Base-by-base conservation (phyloP, 2,888 invertebrate species). In the Villa cingulata region DNA sequence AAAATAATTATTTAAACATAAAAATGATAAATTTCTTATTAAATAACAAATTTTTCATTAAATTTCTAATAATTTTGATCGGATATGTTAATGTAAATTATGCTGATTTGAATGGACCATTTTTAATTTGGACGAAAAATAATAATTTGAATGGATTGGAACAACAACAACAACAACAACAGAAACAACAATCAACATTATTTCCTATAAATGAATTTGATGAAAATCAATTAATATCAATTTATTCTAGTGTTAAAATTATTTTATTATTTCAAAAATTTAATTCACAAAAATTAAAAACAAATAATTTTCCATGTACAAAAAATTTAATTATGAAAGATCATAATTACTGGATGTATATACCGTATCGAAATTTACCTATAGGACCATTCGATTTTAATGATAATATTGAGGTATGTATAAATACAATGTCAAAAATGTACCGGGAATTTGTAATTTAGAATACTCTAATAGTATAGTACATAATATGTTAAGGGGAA, bases 221-320 rank as follows among this genome's bases (percentile, higher is more conserved):
- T 43, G 75, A 77, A 55, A 73, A 74, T 66, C 72, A 73, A 48
- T 61, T 77, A 58, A 72, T 72, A 65, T 70, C 69, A 57, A 70
- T 77, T 15, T 77, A 75, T 53, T 71, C 70, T 32, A 73, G 73
- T 50, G 74, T 72, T 55, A 72, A 74, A 37, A 74, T 76, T 3
- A 74, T 78, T 27, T 73, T 77, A 51, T 72, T 77, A 52, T 78
- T 77, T 56, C 74, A 77, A 48, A 74, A 76, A 56, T 76, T 77
- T 61, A 72, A 72, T 48, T 72, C 74, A 0, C 70, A 68, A 56
- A 74, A 74, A 6, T 61, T 77, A 53, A 74, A 74, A 47, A 71
- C 71, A 48, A 73, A 70, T 9, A 71, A 70, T 48, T 77, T 75
- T 56, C 78, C 77, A 3, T 62, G 73, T 54, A 66, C 77, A 54